Evolutionary conservation across 2,113 vertebrate species (phyloP).

Genomic region (Antigone vipio): DNA sequence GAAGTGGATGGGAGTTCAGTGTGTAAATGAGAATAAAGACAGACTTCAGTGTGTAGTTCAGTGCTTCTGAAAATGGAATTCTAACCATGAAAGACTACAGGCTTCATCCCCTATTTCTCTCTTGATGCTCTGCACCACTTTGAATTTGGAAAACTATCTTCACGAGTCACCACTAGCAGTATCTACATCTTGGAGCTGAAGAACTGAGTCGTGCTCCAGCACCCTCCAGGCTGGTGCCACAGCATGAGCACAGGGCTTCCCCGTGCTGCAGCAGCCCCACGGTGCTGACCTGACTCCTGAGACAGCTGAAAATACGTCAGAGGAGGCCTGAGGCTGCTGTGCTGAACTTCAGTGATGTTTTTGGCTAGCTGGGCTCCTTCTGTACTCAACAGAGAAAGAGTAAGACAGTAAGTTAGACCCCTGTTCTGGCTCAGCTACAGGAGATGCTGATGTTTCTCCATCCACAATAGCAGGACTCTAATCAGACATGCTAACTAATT

Average conservation of each 20-base stretch:
- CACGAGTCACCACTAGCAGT: background rate
- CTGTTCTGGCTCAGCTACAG: background rate
- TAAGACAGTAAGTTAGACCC: background rate
- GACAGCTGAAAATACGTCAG: background rate
- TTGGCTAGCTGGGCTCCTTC: background rate
- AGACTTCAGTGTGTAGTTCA: background rate
- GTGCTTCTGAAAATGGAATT: background rate
- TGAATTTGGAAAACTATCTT: background rate
- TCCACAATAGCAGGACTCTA: background rate
- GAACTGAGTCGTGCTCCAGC: background rate
- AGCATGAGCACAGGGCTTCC: background rate
- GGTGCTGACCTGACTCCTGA: background rate
- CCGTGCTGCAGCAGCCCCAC: background rate
- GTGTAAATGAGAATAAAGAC: background rate
- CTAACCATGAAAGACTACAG: background rate
- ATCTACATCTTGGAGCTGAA: background rate
- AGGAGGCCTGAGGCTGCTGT: background rate
- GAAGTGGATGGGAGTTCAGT: fast-evolving
- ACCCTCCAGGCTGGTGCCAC: background rate
- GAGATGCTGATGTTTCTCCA: background rate
- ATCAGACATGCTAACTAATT: background rate
- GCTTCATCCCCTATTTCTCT: background rate
- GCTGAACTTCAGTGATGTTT: background rate
- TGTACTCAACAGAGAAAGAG: background rate
- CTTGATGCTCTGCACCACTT: background rate